Conservation (phyloP, 2,113 vertebrate species). For the Oncorhynchus mykiss region DNA sequence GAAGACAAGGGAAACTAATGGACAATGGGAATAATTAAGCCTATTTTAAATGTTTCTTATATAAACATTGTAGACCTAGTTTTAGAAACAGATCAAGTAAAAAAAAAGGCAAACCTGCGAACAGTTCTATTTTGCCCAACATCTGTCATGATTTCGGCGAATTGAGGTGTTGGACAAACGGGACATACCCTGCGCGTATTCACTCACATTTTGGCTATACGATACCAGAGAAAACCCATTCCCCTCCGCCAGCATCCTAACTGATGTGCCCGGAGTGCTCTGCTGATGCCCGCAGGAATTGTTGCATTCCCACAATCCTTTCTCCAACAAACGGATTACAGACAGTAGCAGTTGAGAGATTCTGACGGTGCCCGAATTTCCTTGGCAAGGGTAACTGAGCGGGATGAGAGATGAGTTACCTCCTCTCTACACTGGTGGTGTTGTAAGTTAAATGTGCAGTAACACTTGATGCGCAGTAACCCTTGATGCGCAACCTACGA, state of each 20-base stretch:
- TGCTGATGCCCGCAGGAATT: constrained; percentile 6
- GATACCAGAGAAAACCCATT: constrained; percentile 4
- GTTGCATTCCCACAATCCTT: not conserved
- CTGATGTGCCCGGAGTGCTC: constrained; percentile 2
- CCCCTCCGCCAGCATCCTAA: not conserved
- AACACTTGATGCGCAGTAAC: not conserved
- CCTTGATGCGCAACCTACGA: no score
- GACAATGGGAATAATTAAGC: not conserved
- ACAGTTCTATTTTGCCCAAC: not conserved
- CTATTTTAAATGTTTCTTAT: not conserved
- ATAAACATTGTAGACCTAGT: no score
- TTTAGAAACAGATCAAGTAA: no score
- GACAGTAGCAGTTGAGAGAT: not conserved
- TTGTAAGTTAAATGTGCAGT: constrained; percentile 8
- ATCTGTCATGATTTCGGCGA: not conserved
- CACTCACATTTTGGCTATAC: not conserved
- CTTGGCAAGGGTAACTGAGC: not conserved
- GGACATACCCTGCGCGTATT: not conserved
- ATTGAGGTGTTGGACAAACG: not conserved
- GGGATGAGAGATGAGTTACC: not conserved
- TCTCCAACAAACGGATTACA: not conserved
- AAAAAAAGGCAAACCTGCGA: not conserved
- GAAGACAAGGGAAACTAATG: not conserved
- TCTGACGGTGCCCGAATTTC: not conserved
- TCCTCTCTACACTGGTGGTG: constrained; percentile 5